phyloP scores from a whole-genome alignment of 1,140 invertebrate species.

The Linepithema humile region DNA sequence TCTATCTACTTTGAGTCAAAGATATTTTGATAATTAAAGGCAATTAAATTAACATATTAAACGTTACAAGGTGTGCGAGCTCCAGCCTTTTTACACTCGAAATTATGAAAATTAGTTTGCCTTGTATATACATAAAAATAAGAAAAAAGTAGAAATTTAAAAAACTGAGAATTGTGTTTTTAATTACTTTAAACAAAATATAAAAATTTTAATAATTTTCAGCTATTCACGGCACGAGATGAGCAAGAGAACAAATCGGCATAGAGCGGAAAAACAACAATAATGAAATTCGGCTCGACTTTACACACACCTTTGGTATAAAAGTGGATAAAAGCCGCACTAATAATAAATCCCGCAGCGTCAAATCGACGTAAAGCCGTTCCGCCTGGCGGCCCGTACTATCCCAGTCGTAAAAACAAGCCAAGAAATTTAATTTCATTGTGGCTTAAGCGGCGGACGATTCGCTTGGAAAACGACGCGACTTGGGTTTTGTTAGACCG shows the following conservation, averaged over 20 bases:
- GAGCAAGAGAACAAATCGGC: no score
- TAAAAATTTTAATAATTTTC: background rate
- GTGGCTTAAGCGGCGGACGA: background rate
- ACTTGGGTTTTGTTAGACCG: background rate
- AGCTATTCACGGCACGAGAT: no score
- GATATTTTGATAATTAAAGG: background rate
- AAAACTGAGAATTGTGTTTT: background rate
- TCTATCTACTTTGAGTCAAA: background rate
- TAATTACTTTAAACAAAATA: background rate
- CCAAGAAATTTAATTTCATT: constrained; percentile 57
- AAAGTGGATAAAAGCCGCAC: background rate
- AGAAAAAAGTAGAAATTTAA: background rate
- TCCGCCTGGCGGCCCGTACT: background rate
- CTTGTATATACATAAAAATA: background rate
- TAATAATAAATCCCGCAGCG: background rate
- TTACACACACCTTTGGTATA: no score
- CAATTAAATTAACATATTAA: constrained; percentile 14
- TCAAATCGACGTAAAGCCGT: constrained; percentile 21
- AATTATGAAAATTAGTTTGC: background rate
- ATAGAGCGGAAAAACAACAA: no score
- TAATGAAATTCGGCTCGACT: no score
- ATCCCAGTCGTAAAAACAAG: constrained; percentile 40
- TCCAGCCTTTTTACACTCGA: background rate
- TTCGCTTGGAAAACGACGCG: background rate
- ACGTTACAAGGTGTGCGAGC: background rate